Evolutionary conservation across 2,888 invertebrate species (phyloP), one percentile per base, ranked within the genome.

Genomic region (Acanthoscelides obtectus): DNA sequence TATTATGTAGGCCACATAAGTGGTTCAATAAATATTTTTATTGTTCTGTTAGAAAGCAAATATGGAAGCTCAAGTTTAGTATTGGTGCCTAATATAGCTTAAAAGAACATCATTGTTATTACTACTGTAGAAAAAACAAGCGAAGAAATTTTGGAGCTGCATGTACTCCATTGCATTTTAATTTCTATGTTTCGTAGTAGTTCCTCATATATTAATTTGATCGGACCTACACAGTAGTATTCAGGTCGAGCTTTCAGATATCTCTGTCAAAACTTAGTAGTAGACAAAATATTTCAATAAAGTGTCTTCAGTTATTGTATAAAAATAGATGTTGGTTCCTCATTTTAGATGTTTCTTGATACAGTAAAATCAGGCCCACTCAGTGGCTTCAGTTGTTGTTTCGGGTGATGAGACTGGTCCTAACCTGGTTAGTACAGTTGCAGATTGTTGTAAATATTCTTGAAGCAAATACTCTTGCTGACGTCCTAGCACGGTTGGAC

Each of bases 371-470:
- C 25, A 25, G 25, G 6, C 6, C 3, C 3, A 6, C 25, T 25
- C 6, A 69, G 8, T 22, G 22, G 12, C 22, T 45, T 73, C 73
- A 76, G 71, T 77, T 70, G 72, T 79, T 78, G 76, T 77, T 84
- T 75, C 84, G 78, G 74, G 84, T 82, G 75, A 80, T 80, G 70
- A 84, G 81, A 74, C 82, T 84, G 74, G 82, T 85, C 77, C 84
- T 83, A 72, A 86, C 83, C 71, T 84, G 80, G 79, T 84, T 85
- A 73, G 86, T 85, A 79, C 86, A 86, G 78, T 86, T 85, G 75
- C 86, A 86, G 77, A 86, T 85, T 75, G 85, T 85, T 70, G 86
- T 85, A 79, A 86, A 84, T 70, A 86, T 81, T 74, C 85, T 80
- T 67, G 84, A 80, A 68, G 85, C 85, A 74, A 86, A 83, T n/a